Percentiles rank a stretch among this genome's conserved stretches.
These are phyloP conservation scores for Anas bahamensis DNA, from an alignment of 2,797 vertebrate species.

Conservation along the genomic window DNA sequence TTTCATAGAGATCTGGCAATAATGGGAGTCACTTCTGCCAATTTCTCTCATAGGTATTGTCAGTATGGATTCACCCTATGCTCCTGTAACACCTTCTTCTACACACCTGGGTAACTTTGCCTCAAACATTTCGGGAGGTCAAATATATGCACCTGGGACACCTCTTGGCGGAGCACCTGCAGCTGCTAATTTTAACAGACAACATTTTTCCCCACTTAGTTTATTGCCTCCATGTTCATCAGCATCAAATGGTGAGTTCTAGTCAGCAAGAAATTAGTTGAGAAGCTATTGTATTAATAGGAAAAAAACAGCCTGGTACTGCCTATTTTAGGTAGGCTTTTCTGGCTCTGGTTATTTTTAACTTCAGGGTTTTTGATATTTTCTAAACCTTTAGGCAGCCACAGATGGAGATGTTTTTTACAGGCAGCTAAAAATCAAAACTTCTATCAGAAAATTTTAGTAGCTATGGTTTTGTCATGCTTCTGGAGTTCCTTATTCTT, in stretches of 20 bases:
- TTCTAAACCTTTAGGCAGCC: too few species aligned
- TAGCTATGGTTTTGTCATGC: neutral
- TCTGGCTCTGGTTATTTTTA: neutral
- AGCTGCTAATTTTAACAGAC: slow-evolving; percentile 86
- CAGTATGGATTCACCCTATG: slow-evolving; percentile 84
- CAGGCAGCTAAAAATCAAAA: too few species aligned
- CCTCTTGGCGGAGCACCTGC: slow-evolving; percentile 79
- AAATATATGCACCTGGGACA: slow-evolving; percentile 81
- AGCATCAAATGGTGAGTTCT: slow-evolving; percentile 83
- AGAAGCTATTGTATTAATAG: neutral
- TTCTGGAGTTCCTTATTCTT: neutral
- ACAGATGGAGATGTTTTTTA: neutral
- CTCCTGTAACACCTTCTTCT: slow-evolving; percentile 82
- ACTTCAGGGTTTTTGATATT: neutral
- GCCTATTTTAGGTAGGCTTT: neutral
- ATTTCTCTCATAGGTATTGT: slow-evolving; percentile 77
- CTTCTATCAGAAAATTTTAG: neutral
- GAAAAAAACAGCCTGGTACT: neutral
- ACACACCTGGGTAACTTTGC: slow-evolving; percentile 84
- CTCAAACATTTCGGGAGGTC: slow-evolving; percentile 83
- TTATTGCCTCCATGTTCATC: slow-evolving; percentile 85
- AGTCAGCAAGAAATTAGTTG: neutral
- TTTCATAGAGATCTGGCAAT: neutral
- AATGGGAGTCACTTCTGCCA: neutral
- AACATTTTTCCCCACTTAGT: slow-evolving; percentile 86